These are phyloP conservation scores for Cephalopachus bancanus DNA, from an alignment of 2,797 vertebrate species.

Conservation along the genomic window DNA sequence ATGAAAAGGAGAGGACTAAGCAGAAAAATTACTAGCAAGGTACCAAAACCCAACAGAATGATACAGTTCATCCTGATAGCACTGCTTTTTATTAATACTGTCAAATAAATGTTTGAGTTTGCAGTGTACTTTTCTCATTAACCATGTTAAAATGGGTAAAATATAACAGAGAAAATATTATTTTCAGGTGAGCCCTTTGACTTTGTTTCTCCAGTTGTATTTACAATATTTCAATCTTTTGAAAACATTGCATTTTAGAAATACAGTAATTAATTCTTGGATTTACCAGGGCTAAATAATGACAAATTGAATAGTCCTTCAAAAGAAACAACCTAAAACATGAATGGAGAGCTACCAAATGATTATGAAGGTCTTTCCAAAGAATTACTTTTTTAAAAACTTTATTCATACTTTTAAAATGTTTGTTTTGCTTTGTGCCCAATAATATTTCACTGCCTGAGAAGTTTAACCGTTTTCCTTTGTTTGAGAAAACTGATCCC, in stretches of 20 bases:
- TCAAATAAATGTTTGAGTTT: conserved; percentile 37
- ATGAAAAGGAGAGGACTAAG: neutral
- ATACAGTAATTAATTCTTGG: conserved; percentile 48
- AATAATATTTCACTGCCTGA: conserved; percentile 29
- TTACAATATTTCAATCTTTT: conserved; percentile 62
- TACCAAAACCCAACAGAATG: conserved; percentile 36
- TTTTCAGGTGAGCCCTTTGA: conserved; percentile 27
- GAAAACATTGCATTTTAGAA: conserved; percentile 43
- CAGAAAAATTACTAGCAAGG: conserved; percentile 26
- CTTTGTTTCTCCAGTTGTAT: conserved; percentile 30
- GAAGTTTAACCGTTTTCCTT: conserved; percentile 58
- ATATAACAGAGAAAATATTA: conserved; percentile 40
- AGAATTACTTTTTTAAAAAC: neutral
- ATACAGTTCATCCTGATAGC: conserved; percentile 13
- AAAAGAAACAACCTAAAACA: conserved; percentile 27
- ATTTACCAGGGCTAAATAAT: conserved; percentile 60
- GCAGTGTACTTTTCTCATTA: conserved; percentile 48
- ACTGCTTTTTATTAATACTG: conserved; percentile 4
- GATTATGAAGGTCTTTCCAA: conserved; percentile 34
- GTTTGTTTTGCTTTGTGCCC: conserved; percentile 39
- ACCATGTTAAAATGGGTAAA: conserved; percentile 29
- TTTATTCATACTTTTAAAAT: conserved; percentile 50
- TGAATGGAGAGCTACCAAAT: conserved; percentile 45
- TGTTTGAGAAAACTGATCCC: conserved; percentile 43
- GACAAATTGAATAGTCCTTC: conserved; percentile 58